Conservation (phyloP, 2,888 invertebrate genomes). For the Tortrix viridana region DNA sequence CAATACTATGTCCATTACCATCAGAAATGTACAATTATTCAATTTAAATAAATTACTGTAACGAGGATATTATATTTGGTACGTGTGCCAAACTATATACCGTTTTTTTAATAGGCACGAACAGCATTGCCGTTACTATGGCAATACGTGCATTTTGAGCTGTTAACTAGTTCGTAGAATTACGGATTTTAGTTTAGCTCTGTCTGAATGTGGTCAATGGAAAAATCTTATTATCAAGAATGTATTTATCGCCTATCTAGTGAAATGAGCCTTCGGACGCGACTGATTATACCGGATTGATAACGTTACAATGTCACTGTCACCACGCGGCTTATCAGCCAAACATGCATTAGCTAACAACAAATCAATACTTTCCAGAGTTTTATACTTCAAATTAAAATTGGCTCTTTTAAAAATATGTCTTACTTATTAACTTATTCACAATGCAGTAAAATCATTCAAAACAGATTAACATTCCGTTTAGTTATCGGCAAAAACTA, state of each 20-base stretch:
- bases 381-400: too few relatives aligned
- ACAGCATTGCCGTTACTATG: too few relatives aligned
- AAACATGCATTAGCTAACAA: slow-evolving; percentile 7
- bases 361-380: slow-evolving; percentile 6
- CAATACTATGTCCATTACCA: too few relatives aligned
- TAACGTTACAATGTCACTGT: slow-evolving; percentile 9
- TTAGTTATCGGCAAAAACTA: slow-evolving; percentile 3
- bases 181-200: too few relatives aligned
- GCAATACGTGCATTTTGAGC: too few relatives aligned
- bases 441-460: slow-evolving; percentile 8
- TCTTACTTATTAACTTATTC: neutral
- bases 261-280: neutral
- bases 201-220: neutral
- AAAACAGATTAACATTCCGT: slow-evolving; percentile 21
- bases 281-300: slow-evolving; percentile 16
- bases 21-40: too few relatives aligned
- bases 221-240: neutral
- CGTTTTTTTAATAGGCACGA: too few relatives aligned
- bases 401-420: neutral
- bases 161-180: too few relatives aligned
- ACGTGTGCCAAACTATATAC: too few relatives aligned
- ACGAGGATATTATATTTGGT: too few relatives aligned
- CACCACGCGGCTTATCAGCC: slow-evolving; percentile 7
- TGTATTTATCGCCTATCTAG: slow-evolving; percentile 1
- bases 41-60: too few relatives aligned